A percentile compares a stretch with the other conserved stretches of the same genome.
These are phyloP conservation scores for Xenopus petersii DNA, from an alignment of 2,797 vertebrate species.

Conservation along the genomic window DNA sequence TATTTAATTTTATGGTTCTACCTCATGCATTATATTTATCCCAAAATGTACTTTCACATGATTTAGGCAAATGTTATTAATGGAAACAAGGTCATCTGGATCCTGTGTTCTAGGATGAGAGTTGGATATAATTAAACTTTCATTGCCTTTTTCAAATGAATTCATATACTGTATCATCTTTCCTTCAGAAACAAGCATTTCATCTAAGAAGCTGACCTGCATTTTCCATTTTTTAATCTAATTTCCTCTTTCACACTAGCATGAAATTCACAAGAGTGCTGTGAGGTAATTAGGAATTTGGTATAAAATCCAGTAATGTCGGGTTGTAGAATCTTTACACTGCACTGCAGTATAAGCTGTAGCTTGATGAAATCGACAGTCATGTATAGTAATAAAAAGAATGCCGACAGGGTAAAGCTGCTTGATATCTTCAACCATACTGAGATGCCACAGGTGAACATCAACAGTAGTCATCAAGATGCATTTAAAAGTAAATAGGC, in stretches of 20 bases:
- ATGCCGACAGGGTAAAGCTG: background rate
- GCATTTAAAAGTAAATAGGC: background rate
- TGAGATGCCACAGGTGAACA: no score
- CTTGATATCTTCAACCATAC: background rate
- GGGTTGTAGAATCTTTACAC: slow-evolving; percentile 11
- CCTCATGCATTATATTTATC: slow-evolving; percentile 8
- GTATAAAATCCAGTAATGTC: slow-evolving; percentile 28
- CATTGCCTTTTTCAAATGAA: slow-evolving; percentile 35
- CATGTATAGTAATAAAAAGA: slow-evolving; percentile 17
- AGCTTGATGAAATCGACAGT: slow-evolving; percentile 35
- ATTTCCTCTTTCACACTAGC: slow-evolving; percentile 31
- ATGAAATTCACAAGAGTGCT: slow-evolving; percentile 34
- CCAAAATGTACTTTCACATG: slow-evolving; percentile 1
- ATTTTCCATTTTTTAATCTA: slow-evolving; percentile 41
- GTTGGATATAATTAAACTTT: slow-evolving; percentile 42
- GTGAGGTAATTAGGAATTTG: slow-evolving; percentile 41
- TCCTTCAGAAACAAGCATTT: slow-evolving; percentile 33
- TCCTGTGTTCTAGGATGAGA: slow-evolving; percentile 30
- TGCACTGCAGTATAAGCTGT: slow-evolving; percentile 12
- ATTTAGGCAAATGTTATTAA: slow-evolving; percentile 36
- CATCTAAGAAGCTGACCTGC: slow-evolving; percentile 40
- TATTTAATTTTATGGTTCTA: background rate
- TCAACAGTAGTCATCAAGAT: background rate
- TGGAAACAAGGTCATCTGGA: slow-evolving; percentile 33
- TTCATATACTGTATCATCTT: slow-evolving; percentile 36